Base-by-base conservation (phyloP, 2,113 vertebrate genomes). In the Rhadina sibilatrix region DNA sequence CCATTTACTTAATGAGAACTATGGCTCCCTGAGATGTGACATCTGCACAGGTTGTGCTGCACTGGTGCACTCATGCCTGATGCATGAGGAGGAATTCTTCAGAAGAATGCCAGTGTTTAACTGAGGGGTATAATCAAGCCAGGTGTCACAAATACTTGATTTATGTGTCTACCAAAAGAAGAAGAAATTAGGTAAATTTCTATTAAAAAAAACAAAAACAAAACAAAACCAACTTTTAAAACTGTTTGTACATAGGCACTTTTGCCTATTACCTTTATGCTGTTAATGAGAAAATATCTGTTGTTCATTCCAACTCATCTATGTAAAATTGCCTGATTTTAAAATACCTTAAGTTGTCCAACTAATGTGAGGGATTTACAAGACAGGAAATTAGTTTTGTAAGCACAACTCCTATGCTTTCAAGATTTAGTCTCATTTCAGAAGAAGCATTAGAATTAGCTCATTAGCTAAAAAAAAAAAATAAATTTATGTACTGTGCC, bases 1-100 rank as follows among this genome's bases (percentile, higher is more conserved):
- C n/a, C n/a, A 60, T 15, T 12, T 71, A 27, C 15, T 44, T 52
- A 1, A 52, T 7, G 14, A 50, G 82, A 86, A 61, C 18, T 30
- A 27, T 0, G 0, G 9, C 18, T 53, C n/a, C 40, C 44, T 5
- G 6, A 83, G 28, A 64, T 6, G 22, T 27, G 80, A 69, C 63
- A 90, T 46, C 60, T 61, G 47, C 61, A n/a, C 8, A 40, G 38
- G 27, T 30, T 47, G 56, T 60, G 44, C 49, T 52, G 60, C 47
- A 11, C 31, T 37, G 52, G 15, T 31, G 54, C 33, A 60, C 24
- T 56, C 30, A 14, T 2, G 35, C 61, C 53, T 82, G 31, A 16
- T 2, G 3, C 24, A 4, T 0, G 5, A 38, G n/a, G 65, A 47
- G 24, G 40, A 85, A 90, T 68, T 90, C 28, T 65, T n/a, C 8